These are phyloP conservation scores for Bugula neritina DNA, from an alignment of 2,888 invertebrate genomes.

Conservation along the genomic window DNA sequence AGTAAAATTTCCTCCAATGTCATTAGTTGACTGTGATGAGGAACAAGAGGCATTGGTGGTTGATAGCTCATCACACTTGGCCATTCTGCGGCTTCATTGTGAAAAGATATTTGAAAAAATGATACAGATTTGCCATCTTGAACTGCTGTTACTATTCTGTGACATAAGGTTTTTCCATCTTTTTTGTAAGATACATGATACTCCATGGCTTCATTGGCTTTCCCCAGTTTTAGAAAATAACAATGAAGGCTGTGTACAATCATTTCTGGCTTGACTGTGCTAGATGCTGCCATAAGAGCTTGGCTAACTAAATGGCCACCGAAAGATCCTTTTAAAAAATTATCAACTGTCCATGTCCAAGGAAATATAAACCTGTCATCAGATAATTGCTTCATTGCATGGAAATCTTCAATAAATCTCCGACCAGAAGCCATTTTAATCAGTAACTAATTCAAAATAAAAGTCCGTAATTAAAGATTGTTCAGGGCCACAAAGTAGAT, in stretches of 20 bases:
- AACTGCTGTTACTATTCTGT: constrained; percentile 52
- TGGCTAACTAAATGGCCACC: constrained; percentile 55
- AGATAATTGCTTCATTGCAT: background rate
- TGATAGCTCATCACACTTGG: constrained; percentile 41
- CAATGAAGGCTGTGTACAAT: constrained; percentile 53
- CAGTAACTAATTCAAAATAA: too few species aligned
- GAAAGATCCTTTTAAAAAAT: constrained; percentile 42
- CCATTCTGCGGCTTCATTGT: constrained; percentile 41
- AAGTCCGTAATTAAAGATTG: too few species aligned
- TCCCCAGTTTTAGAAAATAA: constrained; percentile 52
- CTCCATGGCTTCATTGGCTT: constrained; percentile 44
- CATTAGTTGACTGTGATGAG: constrained; percentile 46
- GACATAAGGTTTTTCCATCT: constrained; percentile 52
- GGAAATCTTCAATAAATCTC: background rate
- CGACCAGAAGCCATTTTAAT: background rate
- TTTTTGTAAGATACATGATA: constrained; percentile 53
- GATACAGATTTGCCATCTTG: constrained; percentile 53
- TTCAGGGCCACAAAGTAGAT: too few species aligned
- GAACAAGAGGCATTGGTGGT: constrained; percentile 51
- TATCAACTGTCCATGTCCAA: constrained; percentile 38
- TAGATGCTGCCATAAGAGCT: constrained; percentile 52
- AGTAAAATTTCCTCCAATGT: constrained; percentile 33
- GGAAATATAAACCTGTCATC: background rate
- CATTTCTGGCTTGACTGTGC: constrained; percentile 47
- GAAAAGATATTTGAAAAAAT: constrained; percentile 47